Evolutionary conservation across 2,797 vertebrate species (phyloP).

Genomic region (Protosalanx chinensis): DNA sequence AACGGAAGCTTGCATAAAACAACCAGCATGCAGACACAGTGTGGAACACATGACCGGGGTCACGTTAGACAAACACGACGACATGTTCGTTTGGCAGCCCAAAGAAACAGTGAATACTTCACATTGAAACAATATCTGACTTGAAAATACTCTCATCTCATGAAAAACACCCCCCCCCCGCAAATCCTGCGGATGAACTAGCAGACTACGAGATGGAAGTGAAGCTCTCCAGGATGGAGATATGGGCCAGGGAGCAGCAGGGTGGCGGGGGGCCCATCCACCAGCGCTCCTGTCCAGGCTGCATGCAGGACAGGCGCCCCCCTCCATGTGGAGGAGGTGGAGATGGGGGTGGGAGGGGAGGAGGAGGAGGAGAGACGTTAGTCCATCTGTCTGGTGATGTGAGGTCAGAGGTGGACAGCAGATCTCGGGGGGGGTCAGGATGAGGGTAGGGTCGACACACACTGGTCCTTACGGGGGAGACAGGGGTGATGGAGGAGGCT

Average conservation of each 20-base stretch:
- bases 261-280: conserved; percentile 53
- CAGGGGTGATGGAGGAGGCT: conserved; percentile 61
- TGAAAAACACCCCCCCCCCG: conserved; percentile 33
- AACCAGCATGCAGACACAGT: conserved; percentile 4
- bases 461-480: conserved; percentile 69
- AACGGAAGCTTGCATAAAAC: conserved; percentile 38
- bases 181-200: conserved; percentile 31
- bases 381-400: conserved; percentile 51
- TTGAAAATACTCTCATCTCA: conserved; percentile 54
- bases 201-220: conserved; percentile 40
- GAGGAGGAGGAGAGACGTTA: conserved; percentile 42
- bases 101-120: conserved; percentile 48
- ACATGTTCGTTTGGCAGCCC: conserved; percentile 7
- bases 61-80: conserved; percentile 7
- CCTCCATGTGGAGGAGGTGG: conserved; percentile 40
- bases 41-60: background rate
- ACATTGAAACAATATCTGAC: conserved; percentile 26
- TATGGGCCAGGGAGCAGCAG: conserved; percentile 53
- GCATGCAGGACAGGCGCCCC: conserved; percentile 63
- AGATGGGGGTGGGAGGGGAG: conserved; percentile 44
- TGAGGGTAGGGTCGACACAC: conserved; percentile 56
- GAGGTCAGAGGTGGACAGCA: conserved; percentile 67
- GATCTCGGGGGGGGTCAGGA: conserved; percentile 50
- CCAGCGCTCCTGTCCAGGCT: conserved; percentile 44
- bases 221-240: conserved; percentile 35